Evolutionary conservation across 2,113 vertebrate species (phyloP), one percentile per base, ranked within the genome.

Genomic region (Perccottus glenii): DNA sequence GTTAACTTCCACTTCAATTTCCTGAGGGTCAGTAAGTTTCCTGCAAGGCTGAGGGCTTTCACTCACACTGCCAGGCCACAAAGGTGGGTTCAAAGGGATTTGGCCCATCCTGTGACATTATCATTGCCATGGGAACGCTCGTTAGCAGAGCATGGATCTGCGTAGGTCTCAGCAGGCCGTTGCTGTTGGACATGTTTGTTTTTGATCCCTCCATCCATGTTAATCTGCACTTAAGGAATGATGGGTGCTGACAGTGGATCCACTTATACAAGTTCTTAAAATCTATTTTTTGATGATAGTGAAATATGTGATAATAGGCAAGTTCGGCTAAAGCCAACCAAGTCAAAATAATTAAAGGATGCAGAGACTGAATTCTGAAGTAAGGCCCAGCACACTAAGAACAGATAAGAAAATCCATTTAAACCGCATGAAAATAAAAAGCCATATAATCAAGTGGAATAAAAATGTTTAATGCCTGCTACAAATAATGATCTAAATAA

Each of bases 1-100:
- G 66, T 46, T 63, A 55, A 83, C 82, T 84, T 84, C 83, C 38
- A 82, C 11, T 86, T 78, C 63, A 81, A 84, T 85, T 89, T 85
- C 84, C 84, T 82, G 61, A 79, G 73, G 70, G 83, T 64, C 80
- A 72, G 76, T n/a, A 58, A 80, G 67, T 59, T 35, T 68, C 85
- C 75, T 42, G 52, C 73, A 44, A 83, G 47, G 75, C 11, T 0
- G 9, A 61, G 68, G 83, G 80, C 77, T 82, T 86, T 85, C 76
- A 67, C 57, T 79, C 67, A 75, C 83, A 73, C 76, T 5, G 36
- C 32, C 5, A 75, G 86, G 85, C 77, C 79, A 80, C 76, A 83
- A 69, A 73, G 71, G 73, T 46, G 45, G 19, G 52, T 71, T 85
- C 73, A 57, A 36, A 33, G 58, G 76, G 79, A 83, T 85, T 77